A percentile compares a stretch with the other conserved stretches of the same genome.
These are phyloP conservation scores for Nezara viridula DNA, from an alignment of 2,888 invertebrate genomes.

Conservation along the genomic window DNA sequence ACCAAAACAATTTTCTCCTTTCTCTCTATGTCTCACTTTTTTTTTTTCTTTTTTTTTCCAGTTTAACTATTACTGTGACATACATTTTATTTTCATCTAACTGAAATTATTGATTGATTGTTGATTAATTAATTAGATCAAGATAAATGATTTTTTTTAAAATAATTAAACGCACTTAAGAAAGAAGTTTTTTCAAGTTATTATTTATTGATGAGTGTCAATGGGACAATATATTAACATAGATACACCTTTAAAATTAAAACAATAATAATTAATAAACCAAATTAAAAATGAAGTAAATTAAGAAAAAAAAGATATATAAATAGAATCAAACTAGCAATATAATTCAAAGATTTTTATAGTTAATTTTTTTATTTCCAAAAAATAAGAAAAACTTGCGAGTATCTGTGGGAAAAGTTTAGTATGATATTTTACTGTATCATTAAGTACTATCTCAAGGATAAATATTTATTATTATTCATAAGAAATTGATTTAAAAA, in stretches of 20 bases:
- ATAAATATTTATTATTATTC: neutral
- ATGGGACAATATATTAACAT: neutral
- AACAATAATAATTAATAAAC: no score
- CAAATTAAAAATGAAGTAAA: neutral
- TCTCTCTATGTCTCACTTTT: neutral
- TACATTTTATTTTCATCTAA: neutral
- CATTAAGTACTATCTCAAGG: neutral
- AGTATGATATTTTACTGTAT: neutral
- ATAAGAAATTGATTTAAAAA: neutral
- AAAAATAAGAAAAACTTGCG: neutral
- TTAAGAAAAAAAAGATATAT: neutral
- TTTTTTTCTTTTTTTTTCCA: neutral
- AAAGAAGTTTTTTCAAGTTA: neutral
- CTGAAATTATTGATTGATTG: neutral
- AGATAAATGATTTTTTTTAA: neutral
- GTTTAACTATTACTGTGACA: neutral
- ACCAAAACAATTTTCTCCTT: constrained; percentile 40
- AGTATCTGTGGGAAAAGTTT: neutral
- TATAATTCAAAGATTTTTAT: neutral
- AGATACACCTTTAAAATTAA: neutral
- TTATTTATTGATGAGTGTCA: neutral
- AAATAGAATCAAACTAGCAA: neutral
- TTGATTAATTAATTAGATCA: neutral
- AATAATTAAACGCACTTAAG: neutral
- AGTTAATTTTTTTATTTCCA: neutral